Percentiles rank a stretch among this genome's conserved stretches.
phyloP scores from a whole-genome alignment of 2,888 invertebrate genomes.

The Drosophila mimica region DNA sequence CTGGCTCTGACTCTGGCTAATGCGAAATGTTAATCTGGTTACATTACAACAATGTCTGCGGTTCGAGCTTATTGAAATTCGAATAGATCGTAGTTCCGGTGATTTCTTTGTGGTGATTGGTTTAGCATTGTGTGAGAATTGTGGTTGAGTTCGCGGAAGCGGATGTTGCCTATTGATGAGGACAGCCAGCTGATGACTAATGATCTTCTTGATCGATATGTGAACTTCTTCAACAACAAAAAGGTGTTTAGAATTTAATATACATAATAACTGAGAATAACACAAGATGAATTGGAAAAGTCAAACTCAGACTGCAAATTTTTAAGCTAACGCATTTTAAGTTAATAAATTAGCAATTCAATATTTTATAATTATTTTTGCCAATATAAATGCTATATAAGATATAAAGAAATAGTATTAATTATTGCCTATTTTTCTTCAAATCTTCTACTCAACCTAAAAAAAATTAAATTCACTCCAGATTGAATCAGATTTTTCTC shows the following conservation, averaged over 20 bases:
- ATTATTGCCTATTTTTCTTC: not conserved
- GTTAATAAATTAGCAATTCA: not conserved
- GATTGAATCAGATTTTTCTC: no score
- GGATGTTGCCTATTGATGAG: conserved; percentile 57
- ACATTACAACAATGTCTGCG: conserved; percentile 55
- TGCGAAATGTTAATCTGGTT: conserved; percentile 79
- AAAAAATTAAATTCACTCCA: not conserved
- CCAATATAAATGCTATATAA: not conserved
- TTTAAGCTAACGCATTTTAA: not conserved
- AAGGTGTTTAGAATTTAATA: not conserved
- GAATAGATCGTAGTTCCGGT: conserved; percentile 75
- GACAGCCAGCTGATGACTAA: conserved; percentile 37
- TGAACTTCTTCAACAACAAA: not conserved
- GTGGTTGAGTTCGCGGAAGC: conserved; percentile 66
- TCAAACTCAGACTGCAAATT: no score
- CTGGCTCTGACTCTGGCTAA: conserved; percentile 47
- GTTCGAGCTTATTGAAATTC: conserved; percentile 67
- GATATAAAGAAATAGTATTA: not conserved
- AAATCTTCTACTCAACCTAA: no score
- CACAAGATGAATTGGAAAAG: not conserved
- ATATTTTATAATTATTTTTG: not conserved
- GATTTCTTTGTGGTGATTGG: conserved; percentile 22
- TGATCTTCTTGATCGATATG: conserved; percentile 30
- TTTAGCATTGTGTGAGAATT: conserved; percentile 48
- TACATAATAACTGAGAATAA: no score